Evolutionary conservation across 2,888 invertebrate species (phyloP).

Genomic region (Tolmerus cingulatus): DNA sequence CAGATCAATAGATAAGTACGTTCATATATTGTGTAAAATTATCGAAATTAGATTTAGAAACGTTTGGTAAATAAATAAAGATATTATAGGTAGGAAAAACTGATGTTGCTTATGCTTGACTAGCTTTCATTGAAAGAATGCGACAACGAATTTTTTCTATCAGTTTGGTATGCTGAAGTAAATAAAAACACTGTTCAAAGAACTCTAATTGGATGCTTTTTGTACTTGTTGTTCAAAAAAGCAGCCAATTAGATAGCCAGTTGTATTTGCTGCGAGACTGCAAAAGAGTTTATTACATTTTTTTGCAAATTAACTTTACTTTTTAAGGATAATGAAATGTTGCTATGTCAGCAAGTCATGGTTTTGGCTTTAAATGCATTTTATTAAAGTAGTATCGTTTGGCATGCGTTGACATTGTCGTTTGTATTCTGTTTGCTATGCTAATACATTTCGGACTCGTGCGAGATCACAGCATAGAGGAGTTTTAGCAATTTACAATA

Average conservation of each 20-base stretch:
- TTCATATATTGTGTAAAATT: too few relatives aligned
- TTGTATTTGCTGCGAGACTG: background rate
- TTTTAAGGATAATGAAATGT: background rate
- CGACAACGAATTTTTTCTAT: background rate
- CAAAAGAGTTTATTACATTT: background rate
- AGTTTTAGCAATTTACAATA: conserved; percentile 25
- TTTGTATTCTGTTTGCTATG: conserved; percentile 10
- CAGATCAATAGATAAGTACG: too few relatives aligned
- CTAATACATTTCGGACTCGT: conserved; percentile 3
- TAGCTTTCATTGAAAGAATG: background rate
- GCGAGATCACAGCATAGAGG: conserved; percentile 38
- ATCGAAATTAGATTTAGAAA: background rate
- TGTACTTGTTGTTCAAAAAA: background rate
- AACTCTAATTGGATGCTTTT: background rate
- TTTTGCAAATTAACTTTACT: background rate
- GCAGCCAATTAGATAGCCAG: background rate
- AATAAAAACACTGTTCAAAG: background rate
- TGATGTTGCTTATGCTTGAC: background rate
- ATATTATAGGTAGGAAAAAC: background rate
- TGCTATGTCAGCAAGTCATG: background rate
- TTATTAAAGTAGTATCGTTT: background rate
- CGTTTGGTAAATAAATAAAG: background rate
- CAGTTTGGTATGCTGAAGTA: background rate
- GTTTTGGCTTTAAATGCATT: background rate
- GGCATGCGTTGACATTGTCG: background rate